Percentiles rank a stretch among this genome's conserved stretches.
phyloP scores from a whole-genome alignment of 2,113 vertebrate species.

The Centropus unirufus region DNA sequence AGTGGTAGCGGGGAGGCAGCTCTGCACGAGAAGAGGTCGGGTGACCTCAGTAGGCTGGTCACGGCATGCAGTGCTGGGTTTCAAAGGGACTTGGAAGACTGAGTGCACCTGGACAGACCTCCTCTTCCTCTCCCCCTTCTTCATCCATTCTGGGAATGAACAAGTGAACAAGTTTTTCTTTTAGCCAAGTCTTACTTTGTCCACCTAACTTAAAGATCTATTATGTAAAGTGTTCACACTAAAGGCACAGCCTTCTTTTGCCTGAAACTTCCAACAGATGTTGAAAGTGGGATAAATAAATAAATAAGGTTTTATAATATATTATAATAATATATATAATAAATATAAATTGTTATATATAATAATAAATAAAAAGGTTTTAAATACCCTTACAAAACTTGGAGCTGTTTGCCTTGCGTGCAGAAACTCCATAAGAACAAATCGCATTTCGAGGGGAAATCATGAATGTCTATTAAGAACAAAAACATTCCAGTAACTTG shows the following conservation, averaged over 20 bases:
- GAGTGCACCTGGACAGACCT: background rate
- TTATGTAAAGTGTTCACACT: background rate
- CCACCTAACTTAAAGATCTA: background rate
- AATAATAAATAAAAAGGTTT: background rate
- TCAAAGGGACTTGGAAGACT: background rate
- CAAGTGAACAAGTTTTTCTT: background rate
- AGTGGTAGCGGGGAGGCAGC: rapidly evolving
- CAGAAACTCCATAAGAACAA: background rate
- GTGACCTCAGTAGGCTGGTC: background rate
- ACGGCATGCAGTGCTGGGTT: background rate
- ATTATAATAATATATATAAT: too few relatives aligned
- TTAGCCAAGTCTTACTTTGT: background rate
- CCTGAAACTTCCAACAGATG: background rate
- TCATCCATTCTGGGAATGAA: background rate
- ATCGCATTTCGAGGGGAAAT: background rate
- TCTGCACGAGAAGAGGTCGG: background rate
- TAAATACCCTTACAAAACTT: background rate
- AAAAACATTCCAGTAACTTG: background rate
- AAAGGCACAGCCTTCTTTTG: background rate
- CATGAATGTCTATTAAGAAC: background rate
- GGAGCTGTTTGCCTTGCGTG: background rate
- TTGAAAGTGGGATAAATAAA: background rate
- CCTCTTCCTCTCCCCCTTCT: background rate
- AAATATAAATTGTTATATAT: too few relatives aligned
- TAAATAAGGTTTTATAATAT: too few relatives aligned